These are phyloP conservation scores for Botia kubotai DNA, from an alignment of 2,797 vertebrate species.

Conservation along the genomic window DNA sequence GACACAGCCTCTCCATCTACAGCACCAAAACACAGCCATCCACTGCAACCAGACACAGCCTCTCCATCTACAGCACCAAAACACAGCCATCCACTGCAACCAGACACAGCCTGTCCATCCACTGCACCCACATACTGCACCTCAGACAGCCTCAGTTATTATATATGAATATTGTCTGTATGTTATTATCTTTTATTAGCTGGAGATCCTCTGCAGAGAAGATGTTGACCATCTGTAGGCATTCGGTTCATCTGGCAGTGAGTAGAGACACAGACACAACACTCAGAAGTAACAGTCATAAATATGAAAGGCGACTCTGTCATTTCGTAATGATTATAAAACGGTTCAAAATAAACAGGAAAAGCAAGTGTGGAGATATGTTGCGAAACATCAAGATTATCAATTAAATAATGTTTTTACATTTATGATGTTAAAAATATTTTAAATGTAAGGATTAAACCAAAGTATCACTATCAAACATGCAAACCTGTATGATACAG, in stretches of 20 bases:
- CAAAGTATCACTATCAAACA: too few species aligned
- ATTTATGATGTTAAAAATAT: too few species aligned
- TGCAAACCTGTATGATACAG: neutral
- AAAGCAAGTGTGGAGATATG: neutral
- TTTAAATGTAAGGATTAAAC: too few species aligned
- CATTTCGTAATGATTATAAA: conserved; percentile 8
- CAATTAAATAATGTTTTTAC: neutral
- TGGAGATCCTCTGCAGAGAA: conserved; percentile 36
- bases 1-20: too few species aligned
- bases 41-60: too few species aligned
- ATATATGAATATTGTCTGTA: conserved; percentile 62
- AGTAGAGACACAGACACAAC: conserved; percentile 7
- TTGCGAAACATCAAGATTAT: neutral
- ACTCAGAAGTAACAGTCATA: conserved; percentile 18
- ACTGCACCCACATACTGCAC: too few species aligned
- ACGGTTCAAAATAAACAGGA: neutral
- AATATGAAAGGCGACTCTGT: conserved; percentile 17
- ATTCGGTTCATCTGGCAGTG: conserved; percentile 32
- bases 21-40: too few species aligned
- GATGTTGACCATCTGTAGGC: conserved; percentile 44
- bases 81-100: too few species aligned
- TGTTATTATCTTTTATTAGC: conserved; percentile 59
- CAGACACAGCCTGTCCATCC: too few species aligned
- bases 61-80: too few species aligned
- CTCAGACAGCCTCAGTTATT: neutral